These are phyloP conservation scores for Gonioctena quinquepunctata DNA, from an alignment of 1,140 invertebrate species.

Conservation along the genomic window DNA sequence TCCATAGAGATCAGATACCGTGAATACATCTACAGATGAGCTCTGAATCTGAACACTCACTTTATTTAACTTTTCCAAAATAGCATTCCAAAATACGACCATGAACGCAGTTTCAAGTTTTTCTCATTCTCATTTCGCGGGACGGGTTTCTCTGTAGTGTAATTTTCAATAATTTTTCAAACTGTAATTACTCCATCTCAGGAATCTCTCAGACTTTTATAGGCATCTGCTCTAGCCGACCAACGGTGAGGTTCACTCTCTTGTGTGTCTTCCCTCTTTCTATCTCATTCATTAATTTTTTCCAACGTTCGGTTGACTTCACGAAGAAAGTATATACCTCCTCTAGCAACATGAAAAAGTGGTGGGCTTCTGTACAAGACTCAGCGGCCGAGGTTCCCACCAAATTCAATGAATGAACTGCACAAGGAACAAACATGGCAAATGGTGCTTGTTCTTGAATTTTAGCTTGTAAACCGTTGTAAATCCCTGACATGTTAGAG, in stretches of 20 bases:
- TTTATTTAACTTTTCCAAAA: conserved; percentile 35
- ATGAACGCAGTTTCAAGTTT: conserved; percentile 40
- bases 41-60: conserved; percentile 33
- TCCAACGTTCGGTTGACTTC: background rate
- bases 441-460: conserved; percentile 34
- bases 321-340: background rate
- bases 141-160: no score
- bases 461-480: conserved; percentile 45
- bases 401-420: conserved; percentile 13
- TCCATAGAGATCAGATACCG: no score
- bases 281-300: no score
- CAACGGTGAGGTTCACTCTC: no score
- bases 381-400: background rate
- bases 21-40: conserved; percentile 32
- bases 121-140: conserved; percentile 10
- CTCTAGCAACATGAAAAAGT: background rate
- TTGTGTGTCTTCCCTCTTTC: no score
- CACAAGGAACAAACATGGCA: conserved; percentile 42
- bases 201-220: no score
- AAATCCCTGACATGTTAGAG: conserved; percentile 3
- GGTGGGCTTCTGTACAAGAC: background rate
- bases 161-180: no score
- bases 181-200: no score
- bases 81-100: conserved; percentile 28
- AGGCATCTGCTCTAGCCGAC: no score